These are phyloP conservation scores for Drosophila diplacantha DNA, from an alignment of 2,888 invertebrate species.

Conservation along the genomic window DNA sequence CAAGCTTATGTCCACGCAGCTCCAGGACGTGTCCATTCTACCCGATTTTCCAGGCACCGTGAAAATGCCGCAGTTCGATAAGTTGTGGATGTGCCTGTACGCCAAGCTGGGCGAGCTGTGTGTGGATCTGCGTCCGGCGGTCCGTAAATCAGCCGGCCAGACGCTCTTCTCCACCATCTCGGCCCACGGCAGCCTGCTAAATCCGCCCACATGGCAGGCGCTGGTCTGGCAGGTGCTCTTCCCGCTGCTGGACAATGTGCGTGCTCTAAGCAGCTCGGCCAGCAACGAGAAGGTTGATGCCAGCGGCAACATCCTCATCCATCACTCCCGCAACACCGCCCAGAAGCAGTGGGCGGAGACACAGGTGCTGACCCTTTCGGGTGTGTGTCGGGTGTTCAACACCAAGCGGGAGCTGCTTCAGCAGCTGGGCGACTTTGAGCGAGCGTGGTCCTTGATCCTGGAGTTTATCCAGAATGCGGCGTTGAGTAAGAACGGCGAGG, in stretches of 20 bases:
- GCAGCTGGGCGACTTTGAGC: conserved; percentile 91
- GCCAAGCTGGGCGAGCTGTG: conserved; percentile 91
- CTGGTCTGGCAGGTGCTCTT: conserved; percentile 97
- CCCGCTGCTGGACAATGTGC: conserved; percentile 94
- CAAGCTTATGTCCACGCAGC: conserved; percentile 85
- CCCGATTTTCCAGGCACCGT: conserved; percentile 90
- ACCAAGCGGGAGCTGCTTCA: conserved; percentile 91
- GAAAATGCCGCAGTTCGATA: conserved; percentile 92
- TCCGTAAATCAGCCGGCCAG: conserved; percentile 97
- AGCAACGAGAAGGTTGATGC: conserved; percentile 87
- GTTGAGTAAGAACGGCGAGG: conserved; percentile 94
- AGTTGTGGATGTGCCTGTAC: conserved; percentile 97
- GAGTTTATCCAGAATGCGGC: conserved; percentile 97
- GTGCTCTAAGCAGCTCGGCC: conserved; percentile 82
- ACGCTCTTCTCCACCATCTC: conserved; percentile 98
- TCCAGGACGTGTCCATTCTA: conserved; percentile 86
- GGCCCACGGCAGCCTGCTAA: conserved; percentile 93
- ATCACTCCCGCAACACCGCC: conserved; percentile 98
- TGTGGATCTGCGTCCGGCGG: conserved; percentile 96
- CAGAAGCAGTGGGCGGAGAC: conserved; percentile 99
- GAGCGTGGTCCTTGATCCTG: conserved; percentile 95
- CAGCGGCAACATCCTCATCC: conserved; percentile 96
- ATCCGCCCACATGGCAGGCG: conserved; percentile 94
- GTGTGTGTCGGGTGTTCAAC: conserved; percentile 95
- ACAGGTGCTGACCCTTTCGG: conserved; percentile 92